Percentiles rank a stretch among this genome's conserved stretches.
phyloP scores from a whole-genome alignment of 2,797 vertebrate species.

The Syngnathus rostellatus region DNA sequence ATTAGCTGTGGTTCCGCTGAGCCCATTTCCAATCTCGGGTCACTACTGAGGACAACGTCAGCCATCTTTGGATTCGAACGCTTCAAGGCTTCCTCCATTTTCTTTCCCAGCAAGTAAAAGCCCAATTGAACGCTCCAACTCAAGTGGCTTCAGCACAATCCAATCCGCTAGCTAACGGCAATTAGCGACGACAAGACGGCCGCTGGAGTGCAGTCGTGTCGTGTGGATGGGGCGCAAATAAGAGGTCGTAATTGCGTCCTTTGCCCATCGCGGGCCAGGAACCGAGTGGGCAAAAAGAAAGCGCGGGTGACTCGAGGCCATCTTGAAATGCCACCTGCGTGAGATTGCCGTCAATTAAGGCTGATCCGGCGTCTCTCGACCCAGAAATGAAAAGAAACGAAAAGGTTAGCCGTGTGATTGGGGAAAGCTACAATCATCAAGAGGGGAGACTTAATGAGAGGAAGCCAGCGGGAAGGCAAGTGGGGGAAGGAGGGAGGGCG shows the following conservation, averaged over 20 bases:
- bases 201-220: slow-evolving; percentile 5
- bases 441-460: slow-evolving; percentile 38
- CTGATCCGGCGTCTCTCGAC: slow-evolving; percentile 10
- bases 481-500: background rate
- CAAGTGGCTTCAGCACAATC: slow-evolving; percentile 21
- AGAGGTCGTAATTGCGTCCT: slow-evolving; percentile 55
- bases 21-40: too few relatives aligned
- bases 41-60: too few relatives aligned
- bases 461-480: slow-evolving; percentile 16
- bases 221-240: slow-evolving; percentile 38
- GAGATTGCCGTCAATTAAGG: slow-evolving; percentile 40
- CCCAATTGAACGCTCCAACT: slow-evolving; percentile 20
- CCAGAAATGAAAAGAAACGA: slow-evolving; percentile 27
- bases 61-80: too few relatives aligned
- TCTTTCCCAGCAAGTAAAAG: slow-evolving; percentile 9
- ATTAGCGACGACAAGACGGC: slow-evolving; percentile 32
- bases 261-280: slow-evolving; percentile 9
- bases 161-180: background rate
- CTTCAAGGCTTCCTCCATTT: background rate
- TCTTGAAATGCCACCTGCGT: slow-evolving; percentile 41
- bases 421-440: slow-evolving; percentile 28
- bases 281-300: slow-evolving; percentile 5
- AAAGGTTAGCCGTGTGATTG: slow-evolving; percentile 44
- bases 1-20: too few relatives aligned
- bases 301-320: slow-evolving; percentile 21